Evolutionary conservation across 1,140 invertebrate genomes (phyloP).

Genomic region (Geopemphigus sp.): DNA sequence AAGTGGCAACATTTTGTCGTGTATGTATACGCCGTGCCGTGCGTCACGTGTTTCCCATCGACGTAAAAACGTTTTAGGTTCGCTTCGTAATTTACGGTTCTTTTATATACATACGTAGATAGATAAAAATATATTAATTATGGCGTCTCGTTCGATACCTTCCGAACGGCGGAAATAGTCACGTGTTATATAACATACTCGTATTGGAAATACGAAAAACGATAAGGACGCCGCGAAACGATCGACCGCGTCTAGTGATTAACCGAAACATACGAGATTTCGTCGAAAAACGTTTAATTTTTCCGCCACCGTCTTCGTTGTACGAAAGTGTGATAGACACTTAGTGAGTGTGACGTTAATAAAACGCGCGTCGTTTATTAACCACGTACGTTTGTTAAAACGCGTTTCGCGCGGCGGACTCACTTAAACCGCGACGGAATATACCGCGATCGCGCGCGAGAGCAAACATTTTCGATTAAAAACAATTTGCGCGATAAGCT

Average conservation of each 20-base stretch:
- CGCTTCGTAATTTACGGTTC: neutral
- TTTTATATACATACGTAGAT: neutral
- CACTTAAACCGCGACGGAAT: neutral
- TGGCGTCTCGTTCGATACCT: no score
- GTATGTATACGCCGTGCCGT: neutral
- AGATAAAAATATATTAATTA: no score
- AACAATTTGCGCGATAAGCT: conserved; percentile 30
- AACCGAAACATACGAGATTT: no score
- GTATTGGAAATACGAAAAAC: no score
- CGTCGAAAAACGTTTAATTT: no score
- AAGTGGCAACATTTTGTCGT: conserved; percentile 44
- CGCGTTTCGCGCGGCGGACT: neutral
- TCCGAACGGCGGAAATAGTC: no score
- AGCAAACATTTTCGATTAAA: conserved; percentile 40
- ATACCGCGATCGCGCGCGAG: neutral
- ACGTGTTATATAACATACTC: no score
- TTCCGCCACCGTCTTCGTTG: no score
- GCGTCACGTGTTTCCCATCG: conserved; percentile 46
- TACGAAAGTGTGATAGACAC: no score
- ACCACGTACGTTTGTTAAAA: conserved; percentile 20
- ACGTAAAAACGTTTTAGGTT: conserved; percentile 20
- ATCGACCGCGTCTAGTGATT: no score
- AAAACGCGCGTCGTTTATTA: neutral
- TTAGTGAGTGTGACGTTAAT: no score
- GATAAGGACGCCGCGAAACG: no score